Evolutionary conservation across 1,140 invertebrate species (phyloP).

Genomic region (Drosophila paulistorum): DNA sequence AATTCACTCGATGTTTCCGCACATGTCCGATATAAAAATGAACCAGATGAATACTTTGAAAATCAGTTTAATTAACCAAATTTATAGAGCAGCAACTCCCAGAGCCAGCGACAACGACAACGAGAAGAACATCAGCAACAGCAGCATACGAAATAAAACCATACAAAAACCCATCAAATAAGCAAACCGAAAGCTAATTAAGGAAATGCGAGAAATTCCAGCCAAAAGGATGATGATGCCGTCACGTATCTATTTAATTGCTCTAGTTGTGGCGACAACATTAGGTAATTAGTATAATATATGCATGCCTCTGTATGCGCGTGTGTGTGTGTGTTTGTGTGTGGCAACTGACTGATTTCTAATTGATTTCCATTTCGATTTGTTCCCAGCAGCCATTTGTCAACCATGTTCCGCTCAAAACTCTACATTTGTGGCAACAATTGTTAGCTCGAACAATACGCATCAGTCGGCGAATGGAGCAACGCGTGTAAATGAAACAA

Average conservation of each 20-base stretch:
- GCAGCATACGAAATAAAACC: constrained; percentile 14
- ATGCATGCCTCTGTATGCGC: background rate
- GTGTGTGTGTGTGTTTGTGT: constrained; percentile 12
- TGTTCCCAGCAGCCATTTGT: constrained; percentile 26
- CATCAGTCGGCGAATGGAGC: constrained; percentile 42
- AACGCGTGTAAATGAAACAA: constrained; percentile 55
- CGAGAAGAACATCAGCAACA: constrained; percentile 21
- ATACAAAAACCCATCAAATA: background rate
- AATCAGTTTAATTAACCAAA: constrained; percentile 78
- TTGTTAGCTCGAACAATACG: constrained; percentile 58
- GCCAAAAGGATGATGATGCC: constrained; percentile 27
- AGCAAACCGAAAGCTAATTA: constrained; percentile 52
- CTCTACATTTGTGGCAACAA: constrained; percentile 60
- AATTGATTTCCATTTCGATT: constrained; percentile 50
- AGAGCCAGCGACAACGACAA: constrained; percentile 4
- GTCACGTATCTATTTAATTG: constrained; percentile 75
- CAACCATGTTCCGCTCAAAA: constrained; percentile 54
- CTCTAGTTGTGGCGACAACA: constrained; percentile 75
- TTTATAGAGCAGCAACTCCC: constrained; percentile 57
- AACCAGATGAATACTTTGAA: constrained; percentile 59
- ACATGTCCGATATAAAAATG: constrained; percentile 71
- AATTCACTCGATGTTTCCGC: constrained; percentile 62
- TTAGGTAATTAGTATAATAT: constrained; percentile 70
- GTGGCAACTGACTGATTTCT: constrained; percentile 15
- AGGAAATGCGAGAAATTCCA: constrained; percentile 42